Base-by-base conservation (phyloP, 2,113 vertebrate genomes). In the Oryzias melastigma region DNA sequence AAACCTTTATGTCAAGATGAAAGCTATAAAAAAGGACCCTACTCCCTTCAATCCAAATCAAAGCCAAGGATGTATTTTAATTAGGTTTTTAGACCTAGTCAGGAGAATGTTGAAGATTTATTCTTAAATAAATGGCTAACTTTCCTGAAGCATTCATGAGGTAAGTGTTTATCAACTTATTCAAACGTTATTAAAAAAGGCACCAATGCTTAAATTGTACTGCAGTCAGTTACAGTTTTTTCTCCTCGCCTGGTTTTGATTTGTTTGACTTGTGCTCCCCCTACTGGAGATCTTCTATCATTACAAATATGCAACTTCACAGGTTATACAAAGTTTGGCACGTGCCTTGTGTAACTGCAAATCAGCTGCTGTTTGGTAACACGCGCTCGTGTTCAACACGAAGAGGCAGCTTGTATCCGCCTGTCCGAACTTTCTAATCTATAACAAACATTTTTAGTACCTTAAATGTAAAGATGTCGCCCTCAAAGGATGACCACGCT, bases 291-390 rank as follows among this genome's bases (percentile, higher is more conserved):
- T 5, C 18, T 16, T 1, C 17, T 18, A 1, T 5, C 20, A 62
- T 79, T 81, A 74, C 82, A 84, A 8, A 0, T 15, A 4, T 6
- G 18, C 3, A 4, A 4, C 2, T 59, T 18, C 18, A 25, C 6
- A 41, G 8, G 77, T 87, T 87, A 88, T 77, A 85, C 35, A 85
- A 87, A 88, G 75, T 53, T 55, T 0, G 1, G 17, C 70, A 73
- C 65, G n/a, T 67, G 67, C 52, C 60, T 86, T 86, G 71, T 81
- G 84, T 86, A 90, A 87, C 69, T 53, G 2, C 0, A 58, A 64
- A 61, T 75, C 69, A 85, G 72, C 84, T 75, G 84, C 59, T 63
- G 60, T 81, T 85, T 67, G 50, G 41, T 83, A 84, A 82, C 73
- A 13, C 12, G 18, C 0, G 3, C 3, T 41, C 3, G 5, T 7